Evolutionary conservation across 1,140 invertebrate species (phyloP), one percentile per base, ranked within the genome.

Genomic region (Asbolus verrucosus): DNA sequence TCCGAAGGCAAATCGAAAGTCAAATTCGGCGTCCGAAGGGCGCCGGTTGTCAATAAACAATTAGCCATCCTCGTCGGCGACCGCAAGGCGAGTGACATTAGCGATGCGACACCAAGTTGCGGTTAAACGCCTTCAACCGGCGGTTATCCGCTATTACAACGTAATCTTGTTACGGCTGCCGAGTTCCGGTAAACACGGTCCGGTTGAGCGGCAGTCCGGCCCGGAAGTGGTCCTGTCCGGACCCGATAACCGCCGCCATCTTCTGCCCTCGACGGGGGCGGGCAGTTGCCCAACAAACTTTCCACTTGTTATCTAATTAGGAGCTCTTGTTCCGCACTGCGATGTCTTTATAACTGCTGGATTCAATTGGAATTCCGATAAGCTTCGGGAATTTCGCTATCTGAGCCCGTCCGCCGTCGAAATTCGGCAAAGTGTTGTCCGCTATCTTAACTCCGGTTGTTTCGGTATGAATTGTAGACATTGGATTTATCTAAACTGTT

Each of bases 141-240:
- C 69, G 76, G 76, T 77, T 76, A 77, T 76, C 76, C 76, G 74
- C 76, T 76, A 77, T 77, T 77, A 77, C 73, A 69, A 72, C 69
- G 73, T 75, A 76, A 77, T 77, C 76, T 76, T 70, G 74, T 77
- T 77, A 76, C 63, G 73, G 72, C 71, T 62, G 65, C 65, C 70
- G 69, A 71, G 73, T 77, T 77, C 74, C 74, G 74, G 74, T 76
- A 76, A 76, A 73, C 72, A 72, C 27, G 60, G 69, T 65, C 65
- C 69, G 46, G 65, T 62, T 61, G 36, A 41, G 54, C 61, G 39
- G 61, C 54, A 65, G 68, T 63, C 72, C 60, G 61, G 50, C 69
- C 38, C 69, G 70, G 67, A 65, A 65, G 24, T 65, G 19, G 36
- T 65, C 39, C 62, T 43, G 21, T 13, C 62, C 21, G 61, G 61